phyloP scores from a whole-genome alignment of 2,113 vertebrate genomes.

The human region GRCh38 chr13:51618001-51618500 shows the following conservation, averaged over 20 bases:
- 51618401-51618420: not conserved
- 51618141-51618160: not conserved
- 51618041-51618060: not conserved
- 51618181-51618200: not conserved
- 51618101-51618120: not conserved
- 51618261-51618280: not conserved
- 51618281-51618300: not conserved
- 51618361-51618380: not conserved
- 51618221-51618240: not conserved
- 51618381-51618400: not conserved
- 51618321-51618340: not conserved
- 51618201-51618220: not conserved
- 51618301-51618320: not conserved
- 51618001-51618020: not conserved
- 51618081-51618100: not conserved
- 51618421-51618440: not conserved
- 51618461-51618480: not conserved
- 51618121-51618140: not conserved
- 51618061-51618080: not conserved
- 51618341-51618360: not conserved
- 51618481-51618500: not conserved
- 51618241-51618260: not conserved
- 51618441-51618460: not conserved
- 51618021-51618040: not conserved
- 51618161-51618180: not conserved